A percentile compares a stretch with the other conserved stretches of the same genome.
Evolutionary conservation across 1,140 invertebrate species (phyloP).

Genomic region (Papilio machaon): DNA sequence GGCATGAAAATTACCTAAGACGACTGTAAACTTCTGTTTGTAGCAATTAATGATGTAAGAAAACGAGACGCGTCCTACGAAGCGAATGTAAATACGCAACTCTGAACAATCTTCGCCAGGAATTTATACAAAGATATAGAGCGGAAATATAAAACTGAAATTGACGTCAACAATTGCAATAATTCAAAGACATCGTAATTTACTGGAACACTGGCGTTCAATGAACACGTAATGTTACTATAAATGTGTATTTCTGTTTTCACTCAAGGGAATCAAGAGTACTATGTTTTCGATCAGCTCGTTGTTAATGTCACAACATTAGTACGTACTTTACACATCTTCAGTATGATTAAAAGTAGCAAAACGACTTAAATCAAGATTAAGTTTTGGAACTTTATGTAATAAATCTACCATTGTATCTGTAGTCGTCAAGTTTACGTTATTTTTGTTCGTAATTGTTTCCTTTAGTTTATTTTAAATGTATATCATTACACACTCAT

Average conservation of each 20-base stretch:
- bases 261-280: conserved; percentile 32
- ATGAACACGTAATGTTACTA: conserved; percentile 33
- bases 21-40: background rate
- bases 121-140: conserved; percentile 41
- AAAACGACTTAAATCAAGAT: background rate
- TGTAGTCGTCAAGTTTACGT: too few species aligned
- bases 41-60: conserved; percentile 36
- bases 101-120: conserved; percentile 27
- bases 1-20: background rate
- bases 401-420: too few species aligned
- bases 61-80: conserved; percentile 29
- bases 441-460: too few species aligned
- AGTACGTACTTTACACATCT: background rate
- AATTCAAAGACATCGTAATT: conserved; percentile 38
- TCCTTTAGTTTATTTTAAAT: too few species aligned
- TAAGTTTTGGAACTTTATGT: too few species aligned
- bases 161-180: conserved; percentile 38
- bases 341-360: background rate
- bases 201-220: conserved; percentile 17
- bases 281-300: conserved; percentile 9
- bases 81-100: conserved; percentile 39
- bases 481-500: too few species aligned
- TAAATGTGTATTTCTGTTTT: conserved; percentile 37
- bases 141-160: conserved; percentile 39
- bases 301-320: background rate